Conservation (phyloP, 2,113 vertebrate species). For the Rhipidura dahli region DNA sequence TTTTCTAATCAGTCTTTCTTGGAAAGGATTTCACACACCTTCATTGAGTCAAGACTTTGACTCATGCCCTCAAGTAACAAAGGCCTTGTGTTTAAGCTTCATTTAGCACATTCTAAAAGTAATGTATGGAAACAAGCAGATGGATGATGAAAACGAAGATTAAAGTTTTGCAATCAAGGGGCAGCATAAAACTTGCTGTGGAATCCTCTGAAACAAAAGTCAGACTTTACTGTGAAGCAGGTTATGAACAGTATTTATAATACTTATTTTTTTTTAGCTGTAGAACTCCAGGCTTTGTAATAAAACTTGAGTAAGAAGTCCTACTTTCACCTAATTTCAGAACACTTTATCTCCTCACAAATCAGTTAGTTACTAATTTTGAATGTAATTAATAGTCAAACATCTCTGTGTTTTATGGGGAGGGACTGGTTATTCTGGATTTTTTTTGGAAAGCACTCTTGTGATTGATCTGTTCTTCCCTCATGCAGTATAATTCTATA, state of each 20-base stretch:
- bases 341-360: neutral
- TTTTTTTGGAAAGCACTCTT: neutral
- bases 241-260: neutral
- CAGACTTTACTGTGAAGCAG: neutral
- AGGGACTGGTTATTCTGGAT: neutral
- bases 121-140: slow-evolving; percentile 43
- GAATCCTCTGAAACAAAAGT: neutral
- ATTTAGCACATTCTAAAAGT: slow-evolving; percentile 57
- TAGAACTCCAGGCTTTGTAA: neutral
- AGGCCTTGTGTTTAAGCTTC: slow-evolving; percentile 54
- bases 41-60: slow-evolving; percentile 51
- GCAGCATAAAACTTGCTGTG: neutral
- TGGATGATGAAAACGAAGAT: slow-evolving; percentile 43
- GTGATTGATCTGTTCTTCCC: neutral
- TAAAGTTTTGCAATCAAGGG: slow-evolving; percentile 5
- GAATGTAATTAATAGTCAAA: neutral
- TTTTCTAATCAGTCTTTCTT: slow-evolving; percentile 53
- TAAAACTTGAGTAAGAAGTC: neutral
- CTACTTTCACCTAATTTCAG: neutral
- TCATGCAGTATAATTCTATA: neutral
- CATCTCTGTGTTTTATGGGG: neutral
- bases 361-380: neutral
- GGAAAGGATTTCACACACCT: slow-evolving; percentile 64
- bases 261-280: neutral
- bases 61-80: slow-evolving; percentile 60